These are phyloP conservation scores for Orthosia cruda DNA, from an alignment of 2,888 invertebrate genomes.

Conservation along the genomic window DNA sequence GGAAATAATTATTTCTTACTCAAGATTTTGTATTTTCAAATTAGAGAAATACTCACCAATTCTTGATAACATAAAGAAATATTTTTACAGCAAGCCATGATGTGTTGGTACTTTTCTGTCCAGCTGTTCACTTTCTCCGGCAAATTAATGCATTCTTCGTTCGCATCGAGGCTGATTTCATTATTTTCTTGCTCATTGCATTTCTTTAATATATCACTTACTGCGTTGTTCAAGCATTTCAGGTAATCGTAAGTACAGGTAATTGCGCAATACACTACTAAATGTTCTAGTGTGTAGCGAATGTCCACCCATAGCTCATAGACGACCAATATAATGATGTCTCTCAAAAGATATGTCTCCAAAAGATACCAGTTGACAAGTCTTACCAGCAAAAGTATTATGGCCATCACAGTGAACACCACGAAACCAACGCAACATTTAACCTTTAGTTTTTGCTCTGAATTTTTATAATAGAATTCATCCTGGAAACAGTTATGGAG, in stretches of 20 bases:
- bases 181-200: conserved; percentile 30
- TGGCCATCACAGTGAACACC: conserved; percentile 36
- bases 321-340: conserved; percentile 28
- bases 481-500: conserved; percentile 32
- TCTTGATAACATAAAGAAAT: conserved; percentile 52
- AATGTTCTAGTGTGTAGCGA: conserved; percentile 46
- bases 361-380: conserved; percentile 21
- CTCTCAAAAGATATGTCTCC: conserved; percentile 17
- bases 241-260: conserved; percentile 32
- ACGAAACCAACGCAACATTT: conserved; percentile 43
- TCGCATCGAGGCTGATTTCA: conserved; percentile 14
- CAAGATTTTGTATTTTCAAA: not conserved
- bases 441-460: conserved; percentile 36
- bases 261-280: conserved; percentile 49
- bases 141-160: conserved; percentile 32
- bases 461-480: conserved; percentile 1
- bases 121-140: conserved; percentile 39
- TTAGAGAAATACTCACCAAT: conserved; percentile 33
- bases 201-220: conserved; percentile 32
- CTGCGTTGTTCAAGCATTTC: conserved; percentile 34
- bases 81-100: conserved; percentile 54
- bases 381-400: conserved; percentile 20
- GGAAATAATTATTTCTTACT: not conserved
- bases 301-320: conserved; percentile 50
- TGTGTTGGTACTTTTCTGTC: conserved; percentile 50